phyloP scores from a whole-genome alignment of 2,113 vertebrate genomes.

The Prolemur simus region DNA sequence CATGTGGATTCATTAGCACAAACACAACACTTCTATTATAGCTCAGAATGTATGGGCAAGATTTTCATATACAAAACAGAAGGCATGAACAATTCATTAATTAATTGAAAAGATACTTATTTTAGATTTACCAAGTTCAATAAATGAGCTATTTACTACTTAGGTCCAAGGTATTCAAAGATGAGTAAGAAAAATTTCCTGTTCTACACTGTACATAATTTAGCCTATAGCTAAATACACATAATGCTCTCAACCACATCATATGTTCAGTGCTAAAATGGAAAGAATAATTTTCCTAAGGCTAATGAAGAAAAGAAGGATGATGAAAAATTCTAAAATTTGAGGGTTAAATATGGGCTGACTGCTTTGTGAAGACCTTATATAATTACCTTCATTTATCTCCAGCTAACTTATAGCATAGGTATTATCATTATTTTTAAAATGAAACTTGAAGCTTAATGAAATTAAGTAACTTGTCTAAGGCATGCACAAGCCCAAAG shows the following conservation, averaged over 20 bases:
- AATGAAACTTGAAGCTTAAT: background rate
- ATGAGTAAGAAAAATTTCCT: background rate
- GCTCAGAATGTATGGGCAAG: background rate
- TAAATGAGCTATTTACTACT: background rate
- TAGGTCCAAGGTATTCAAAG: background rate
- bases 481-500: background rate
- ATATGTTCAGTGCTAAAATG: background rate
- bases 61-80: background rate
- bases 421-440: background rate
- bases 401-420: background rate
- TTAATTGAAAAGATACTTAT: background rate
- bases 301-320: background rate
- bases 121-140: background rate
- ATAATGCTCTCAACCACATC: background rate
- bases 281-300: background rate
- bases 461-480: background rate
- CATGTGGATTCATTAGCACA: background rate
- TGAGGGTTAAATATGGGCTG: background rate
- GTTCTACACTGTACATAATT: background rate
- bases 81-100: background rate
- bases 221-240: background rate
- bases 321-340: background rate
- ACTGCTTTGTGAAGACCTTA: background rate
- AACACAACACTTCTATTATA: background rate
- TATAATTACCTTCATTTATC: constrained; percentile 1